phyloP scores from a whole-genome alignment of 2,888 invertebrate genomes.

The Myopa tessellatipennis region DNA sequence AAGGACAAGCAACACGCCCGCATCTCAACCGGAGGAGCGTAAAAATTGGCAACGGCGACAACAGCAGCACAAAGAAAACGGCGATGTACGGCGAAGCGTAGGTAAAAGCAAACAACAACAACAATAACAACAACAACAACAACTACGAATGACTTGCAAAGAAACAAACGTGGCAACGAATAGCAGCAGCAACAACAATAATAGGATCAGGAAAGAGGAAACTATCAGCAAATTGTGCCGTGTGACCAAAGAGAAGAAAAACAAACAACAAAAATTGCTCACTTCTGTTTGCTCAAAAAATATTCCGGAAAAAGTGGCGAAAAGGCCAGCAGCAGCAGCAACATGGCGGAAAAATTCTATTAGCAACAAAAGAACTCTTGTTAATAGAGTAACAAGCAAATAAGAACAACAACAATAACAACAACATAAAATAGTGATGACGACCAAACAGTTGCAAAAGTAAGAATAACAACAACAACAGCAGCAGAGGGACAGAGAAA shows the following conservation, averaged over 20 bases:
- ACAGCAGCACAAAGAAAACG: background rate
- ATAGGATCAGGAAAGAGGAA: background rate
- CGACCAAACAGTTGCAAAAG: too few species aligned
- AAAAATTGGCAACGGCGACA: background rate
- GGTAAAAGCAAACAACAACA: background rate
- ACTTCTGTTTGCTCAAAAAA: background rate
- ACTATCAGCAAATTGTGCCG: background rate
- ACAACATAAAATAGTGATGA: background rate
- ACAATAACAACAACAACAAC: background rate
- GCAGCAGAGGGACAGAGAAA: background rate
- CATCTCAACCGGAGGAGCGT: background rate
- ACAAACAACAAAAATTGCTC: too few species aligned
- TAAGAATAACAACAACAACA: background rate
- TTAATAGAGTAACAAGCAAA: background rate
- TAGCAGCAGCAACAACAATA: background rate
- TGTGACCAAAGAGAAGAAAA: background rate
- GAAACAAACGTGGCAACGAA: background rate
- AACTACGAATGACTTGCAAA: background rate
- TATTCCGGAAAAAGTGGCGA: background rate
- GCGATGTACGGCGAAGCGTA: background rate
- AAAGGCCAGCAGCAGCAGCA: slow-evolving; percentile 31
- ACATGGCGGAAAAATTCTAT: background rate
- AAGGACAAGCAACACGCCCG: background rate
- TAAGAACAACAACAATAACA: slow-evolving; percentile 21
- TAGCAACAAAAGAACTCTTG: too few species aligned